phyloP scores from a whole-genome alignment of 1,140 invertebrate species.

The Trichoplusia ni region DNA sequence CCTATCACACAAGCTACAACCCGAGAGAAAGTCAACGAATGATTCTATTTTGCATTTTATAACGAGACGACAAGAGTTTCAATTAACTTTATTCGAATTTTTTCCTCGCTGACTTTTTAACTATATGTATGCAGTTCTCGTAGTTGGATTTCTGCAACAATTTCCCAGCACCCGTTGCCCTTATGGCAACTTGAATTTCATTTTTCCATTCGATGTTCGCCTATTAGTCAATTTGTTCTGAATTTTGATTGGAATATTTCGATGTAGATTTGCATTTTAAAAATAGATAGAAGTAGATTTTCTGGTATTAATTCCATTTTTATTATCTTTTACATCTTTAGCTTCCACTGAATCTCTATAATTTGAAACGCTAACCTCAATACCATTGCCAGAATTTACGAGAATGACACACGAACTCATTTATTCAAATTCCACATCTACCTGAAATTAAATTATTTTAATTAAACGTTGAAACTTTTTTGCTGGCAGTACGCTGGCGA shows the following conservation, averaged over 20 bases:
- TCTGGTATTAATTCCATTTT: too few species aligned
- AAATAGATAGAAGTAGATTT: background rate
- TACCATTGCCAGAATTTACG: too few species aligned
- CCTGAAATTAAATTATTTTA: too few species aligned
- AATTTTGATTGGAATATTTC: background rate
- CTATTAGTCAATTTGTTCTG: background rate
- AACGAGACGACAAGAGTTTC: slow-evolving; percentile 41
- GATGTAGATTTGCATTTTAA: background rate
- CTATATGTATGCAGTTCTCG: slow-evolving; percentile 21
- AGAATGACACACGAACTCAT: too few species aligned
- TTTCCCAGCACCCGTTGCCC: background rate
- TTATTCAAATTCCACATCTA: too few species aligned
- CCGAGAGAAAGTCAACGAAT: slow-evolving; percentile 15
- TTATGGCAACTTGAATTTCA: background rate
- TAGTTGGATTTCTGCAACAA: background rate
- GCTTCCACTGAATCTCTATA: too few species aligned
- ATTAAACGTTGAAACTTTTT: too few species aligned
- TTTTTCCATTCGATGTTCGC: slow-evolving; percentile 11
- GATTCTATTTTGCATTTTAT: slow-evolving; percentile 45
- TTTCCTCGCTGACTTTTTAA: slow-evolving; percentile 10
- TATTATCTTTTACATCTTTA: too few species aligned
- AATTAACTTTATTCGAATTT: slow-evolving; percentile 26
- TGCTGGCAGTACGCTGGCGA: too few species aligned
- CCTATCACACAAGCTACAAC: background rate
- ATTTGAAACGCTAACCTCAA: too few species aligned